Evolutionary conservation across 2,113 vertebrate species (phyloP).

Genomic region (Tetraodon nigroviridis): DNA sequence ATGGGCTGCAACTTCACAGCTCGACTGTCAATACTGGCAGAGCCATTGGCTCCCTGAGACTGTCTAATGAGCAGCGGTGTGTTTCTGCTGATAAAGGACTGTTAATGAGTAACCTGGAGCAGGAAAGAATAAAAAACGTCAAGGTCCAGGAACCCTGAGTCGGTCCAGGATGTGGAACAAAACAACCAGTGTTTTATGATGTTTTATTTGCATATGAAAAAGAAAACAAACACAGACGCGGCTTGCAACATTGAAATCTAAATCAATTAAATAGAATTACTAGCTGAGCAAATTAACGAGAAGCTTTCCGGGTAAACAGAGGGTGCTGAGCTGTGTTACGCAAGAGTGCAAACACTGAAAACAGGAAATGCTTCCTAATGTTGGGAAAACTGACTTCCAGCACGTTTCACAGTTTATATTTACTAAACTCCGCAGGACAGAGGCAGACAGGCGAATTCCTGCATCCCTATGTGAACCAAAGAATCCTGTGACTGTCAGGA

Average conservation of each 20-base stretch:
- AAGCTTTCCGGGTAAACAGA: constrained; percentile 18
- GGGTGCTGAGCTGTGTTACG: constrained; percentile 7
- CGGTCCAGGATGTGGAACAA: too few relatives aligned
- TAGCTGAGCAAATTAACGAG: constrained; percentile 10
- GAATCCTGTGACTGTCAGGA: not conserved
- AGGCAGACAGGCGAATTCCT: not conserved
- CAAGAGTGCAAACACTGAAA: not conserved
- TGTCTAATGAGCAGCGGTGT: constrained; percentile 3
- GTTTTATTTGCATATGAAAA: too few relatives aligned
- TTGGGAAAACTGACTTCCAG: not conserved
- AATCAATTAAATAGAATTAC: constrained; percentile 27
- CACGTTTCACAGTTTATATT: not conserved
- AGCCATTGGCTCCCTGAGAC: not conserved
- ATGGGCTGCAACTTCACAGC: constrained; percentile 1
- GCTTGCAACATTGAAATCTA: not conserved
- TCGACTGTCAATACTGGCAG: constrained; percentile 47
- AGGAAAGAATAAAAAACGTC: not conserved
- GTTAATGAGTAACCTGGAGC: constrained; percentile 3
- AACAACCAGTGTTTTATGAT: too few relatives aligned
- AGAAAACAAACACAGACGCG: not conserved
- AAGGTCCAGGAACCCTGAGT: too few relatives aligned
- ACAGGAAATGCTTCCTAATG: not conserved
- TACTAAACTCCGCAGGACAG: not conserved
- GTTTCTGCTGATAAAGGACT: not conserved
- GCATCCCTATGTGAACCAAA: not conserved